Evolutionary conservation across 2,888 invertebrate species (phyloP).

Genomic region (Trachelus stipa): DNA sequence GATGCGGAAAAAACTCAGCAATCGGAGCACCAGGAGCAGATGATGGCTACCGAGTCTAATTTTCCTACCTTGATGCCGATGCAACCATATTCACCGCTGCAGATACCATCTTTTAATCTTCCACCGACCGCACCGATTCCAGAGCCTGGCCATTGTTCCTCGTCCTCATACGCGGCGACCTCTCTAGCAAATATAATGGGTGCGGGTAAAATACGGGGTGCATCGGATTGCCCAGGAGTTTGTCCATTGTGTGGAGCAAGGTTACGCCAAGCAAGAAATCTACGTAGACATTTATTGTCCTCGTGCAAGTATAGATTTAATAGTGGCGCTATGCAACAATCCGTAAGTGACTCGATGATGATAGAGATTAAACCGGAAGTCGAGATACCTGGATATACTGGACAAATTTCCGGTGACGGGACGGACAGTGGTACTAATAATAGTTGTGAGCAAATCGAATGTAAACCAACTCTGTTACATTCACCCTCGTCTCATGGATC

Average conservation of each 20-base stretch:
- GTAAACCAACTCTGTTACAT: constrained; percentile 58
- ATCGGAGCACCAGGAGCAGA: constrained; percentile 45
- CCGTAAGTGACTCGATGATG: constrained; percentile 47
- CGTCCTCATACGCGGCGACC: constrained; percentile 5
- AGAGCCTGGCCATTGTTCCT: constrained; percentile 13
- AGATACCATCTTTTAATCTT: constrained; percentile 62
- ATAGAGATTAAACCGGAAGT: constrained; percentile 61
- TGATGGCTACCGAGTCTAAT: constrained; percentile 52
- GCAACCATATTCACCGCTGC: constrained; percentile 61
- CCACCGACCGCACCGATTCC: constrained; percentile 34
- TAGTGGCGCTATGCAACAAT: constrained; percentile 46
- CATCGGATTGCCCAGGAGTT: constrained; percentile 73
- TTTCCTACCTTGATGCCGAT: constrained; percentile 60
- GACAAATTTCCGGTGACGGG: constrained; percentile 39
- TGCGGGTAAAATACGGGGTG: constrained; percentile 70
- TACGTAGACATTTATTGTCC: constrained; percentile 70
- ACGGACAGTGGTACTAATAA: constrained; percentile 51
- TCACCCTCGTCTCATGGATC: constrained; percentile 52
- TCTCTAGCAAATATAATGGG: constrained; percentile 23
- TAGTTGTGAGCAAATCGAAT: constrained; percentile 60
- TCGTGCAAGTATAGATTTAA: constrained; percentile 65
- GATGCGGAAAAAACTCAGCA: constrained; percentile 41
- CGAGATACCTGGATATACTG: constrained; percentile 46
- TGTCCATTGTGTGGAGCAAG: constrained; percentile 73
- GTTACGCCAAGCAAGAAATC: constrained; percentile 72